Conservation (phyloP, 2,113 vertebrate species). For the Bambusicola thoracicus region DNA sequence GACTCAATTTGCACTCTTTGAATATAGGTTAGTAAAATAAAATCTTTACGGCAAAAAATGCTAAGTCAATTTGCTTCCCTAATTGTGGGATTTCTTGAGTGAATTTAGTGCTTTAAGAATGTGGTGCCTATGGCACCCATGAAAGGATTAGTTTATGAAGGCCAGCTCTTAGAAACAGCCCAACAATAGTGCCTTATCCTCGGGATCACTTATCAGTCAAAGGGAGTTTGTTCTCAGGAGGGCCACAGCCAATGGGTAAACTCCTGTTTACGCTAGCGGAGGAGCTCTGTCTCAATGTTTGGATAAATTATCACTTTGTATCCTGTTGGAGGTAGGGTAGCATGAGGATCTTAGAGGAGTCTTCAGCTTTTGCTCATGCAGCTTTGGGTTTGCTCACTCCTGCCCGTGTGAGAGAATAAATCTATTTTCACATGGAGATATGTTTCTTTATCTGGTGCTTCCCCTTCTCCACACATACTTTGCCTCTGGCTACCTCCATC, state of each 20-base stretch:
- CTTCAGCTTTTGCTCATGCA: background rate
- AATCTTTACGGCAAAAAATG: background rate
- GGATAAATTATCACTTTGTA: conserved; percentile 68
- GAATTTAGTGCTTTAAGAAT: conserved; percentile 70
- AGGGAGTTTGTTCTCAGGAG: conserved; percentile 69
- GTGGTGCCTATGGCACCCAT: conserved; percentile 61
- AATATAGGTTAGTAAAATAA: conserved; percentile 23
- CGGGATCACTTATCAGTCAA: conserved; percentile 66
- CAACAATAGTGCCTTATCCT: conserved; percentile 71
- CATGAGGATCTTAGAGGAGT: background rate
- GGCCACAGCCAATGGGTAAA: conserved; percentile 68
- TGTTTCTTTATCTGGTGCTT: background rate
- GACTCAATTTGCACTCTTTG: background rate
- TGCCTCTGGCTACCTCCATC: background rate
- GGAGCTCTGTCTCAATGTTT: conserved; percentile 51
- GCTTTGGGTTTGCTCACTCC: background rate
- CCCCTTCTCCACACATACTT: background rate
- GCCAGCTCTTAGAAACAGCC: conserved; percentile 66
- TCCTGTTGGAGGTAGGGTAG: conserved; percentile 36
- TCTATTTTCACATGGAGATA: background rate
- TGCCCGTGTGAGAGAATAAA: background rate
- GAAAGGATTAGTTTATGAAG: conserved; percentile 70
- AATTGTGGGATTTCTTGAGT: conserved; percentile 52
- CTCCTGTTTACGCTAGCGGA: conserved; percentile 49
- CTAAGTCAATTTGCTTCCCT: conserved; percentile 41